A percentile compares a stretch with the other conserved stretches of the same genome.
Evolutionary conservation across 1,140 invertebrate species (phyloP).

Genomic region (Drosophila nebulosa): DNA sequence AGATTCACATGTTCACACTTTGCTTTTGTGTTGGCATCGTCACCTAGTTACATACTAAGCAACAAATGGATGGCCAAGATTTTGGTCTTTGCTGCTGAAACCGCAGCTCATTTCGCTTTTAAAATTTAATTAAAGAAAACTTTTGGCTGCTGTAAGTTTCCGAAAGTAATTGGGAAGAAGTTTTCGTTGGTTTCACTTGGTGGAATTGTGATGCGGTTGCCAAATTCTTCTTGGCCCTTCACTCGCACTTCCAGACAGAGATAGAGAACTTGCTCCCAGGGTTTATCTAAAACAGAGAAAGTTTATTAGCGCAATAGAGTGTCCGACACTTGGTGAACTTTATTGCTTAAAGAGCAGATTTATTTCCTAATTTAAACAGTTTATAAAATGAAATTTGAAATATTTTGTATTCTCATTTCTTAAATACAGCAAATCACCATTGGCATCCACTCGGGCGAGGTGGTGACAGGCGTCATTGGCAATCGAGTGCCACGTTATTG

Average conservation of each 20-base stretch:
- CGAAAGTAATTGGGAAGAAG: constrained; percentile 72
- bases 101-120: constrained; percentile 72
- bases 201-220: constrained; percentile 48
- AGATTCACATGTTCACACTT: constrained; percentile 1
- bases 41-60: constrained; percentile 31
- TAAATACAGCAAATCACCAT: constrained; percentile 92
- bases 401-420: constrained; percentile 1
- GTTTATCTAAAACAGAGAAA: constrained; percentile 38
- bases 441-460: constrained; percentile 97
- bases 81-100: constrained; percentile 13
- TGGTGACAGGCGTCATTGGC: constrained; percentile 97
- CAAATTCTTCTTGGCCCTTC: background rate
- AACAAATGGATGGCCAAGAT: constrained; percentile 7
- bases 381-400: constrained; percentile 24
- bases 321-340: constrained; percentile 29
- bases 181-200: constrained; percentile 49
- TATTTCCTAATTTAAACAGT: constrained; percentile 19
- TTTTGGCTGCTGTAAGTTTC: constrained; percentile 62
- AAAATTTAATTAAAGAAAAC: constrained; percentile 76
- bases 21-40: constrained; percentile 17
- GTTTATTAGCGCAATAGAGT: constrained; percentile 73
- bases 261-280: constrained; percentile 27
- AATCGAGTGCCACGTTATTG: constrained; percentile 98
- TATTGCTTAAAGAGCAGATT: constrained; percentile 3
- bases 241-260: background rate